Conservation (phyloP, 2,113 vertebrate genomes). For the Vanacampus margaritifer region DNA sequence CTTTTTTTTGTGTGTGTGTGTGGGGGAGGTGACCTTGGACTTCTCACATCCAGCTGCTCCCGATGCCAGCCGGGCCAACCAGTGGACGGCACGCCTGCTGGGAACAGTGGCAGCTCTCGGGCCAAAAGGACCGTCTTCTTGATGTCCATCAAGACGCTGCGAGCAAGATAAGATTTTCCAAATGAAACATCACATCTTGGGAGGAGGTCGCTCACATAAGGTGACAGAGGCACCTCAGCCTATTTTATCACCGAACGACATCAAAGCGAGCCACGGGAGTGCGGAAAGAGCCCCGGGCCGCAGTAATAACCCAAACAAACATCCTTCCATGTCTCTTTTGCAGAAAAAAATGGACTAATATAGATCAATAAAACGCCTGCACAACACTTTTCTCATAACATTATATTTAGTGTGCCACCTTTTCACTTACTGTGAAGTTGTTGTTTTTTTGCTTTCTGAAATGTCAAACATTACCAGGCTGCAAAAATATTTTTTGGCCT, state of each 20-base stretch:
- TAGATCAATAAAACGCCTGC: neutral
- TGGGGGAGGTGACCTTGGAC: conserved; percentile 53
- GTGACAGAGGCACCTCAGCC: neutral
- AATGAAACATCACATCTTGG: conserved; percentile 31
- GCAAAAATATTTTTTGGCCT: conserved; percentile 1
- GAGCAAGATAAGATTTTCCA: conserved; percentile 42
- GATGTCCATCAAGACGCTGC: conserved; percentile 41
- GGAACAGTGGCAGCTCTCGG: conserved; percentile 38
- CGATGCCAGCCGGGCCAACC: conserved; percentile 44
- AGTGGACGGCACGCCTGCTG: conserved; percentile 50
- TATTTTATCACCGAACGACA: conserved; percentile 5
- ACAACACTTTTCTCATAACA: neutral
- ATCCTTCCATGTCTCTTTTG: conserved; percentile 43
- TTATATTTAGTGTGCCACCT: neutral
- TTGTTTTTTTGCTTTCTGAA: neutral
- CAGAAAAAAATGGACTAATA: neutral
- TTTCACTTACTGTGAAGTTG: neutral
- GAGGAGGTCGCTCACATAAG: conserved; percentile 16
- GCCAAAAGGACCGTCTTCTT: conserved; percentile 51
- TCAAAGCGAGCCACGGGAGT: neutral
- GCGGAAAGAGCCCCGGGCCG: conserved; percentile 19
- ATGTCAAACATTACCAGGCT: conserved; percentile 14
- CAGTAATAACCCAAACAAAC: conserved; percentile 54
- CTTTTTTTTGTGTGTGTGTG: neutral
- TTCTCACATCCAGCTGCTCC: conserved; percentile 57